phyloP scores from a whole-genome alignment of 2,888 invertebrate species.

The Habroteleia sp. region DNA sequence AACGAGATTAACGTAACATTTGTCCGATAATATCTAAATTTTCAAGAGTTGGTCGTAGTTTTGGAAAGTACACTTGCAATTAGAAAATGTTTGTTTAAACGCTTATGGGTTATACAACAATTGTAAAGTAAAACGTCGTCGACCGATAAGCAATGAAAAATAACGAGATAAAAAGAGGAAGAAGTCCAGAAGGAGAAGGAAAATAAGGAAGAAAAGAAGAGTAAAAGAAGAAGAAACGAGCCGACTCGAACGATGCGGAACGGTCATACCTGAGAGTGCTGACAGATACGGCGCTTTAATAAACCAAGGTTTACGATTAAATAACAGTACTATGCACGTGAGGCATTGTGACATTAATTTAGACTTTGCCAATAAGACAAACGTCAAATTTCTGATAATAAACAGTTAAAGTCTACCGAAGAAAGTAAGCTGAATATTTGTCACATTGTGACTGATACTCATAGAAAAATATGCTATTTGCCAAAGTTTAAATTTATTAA shows the following conservation, averaged over 20 bases:
- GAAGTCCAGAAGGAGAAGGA: not conserved
- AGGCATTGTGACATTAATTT: constrained; percentile 40
- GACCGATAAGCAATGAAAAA: constrained; percentile 26
- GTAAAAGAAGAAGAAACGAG: constrained; percentile 24
- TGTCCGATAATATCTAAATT: constrained; percentile 51
- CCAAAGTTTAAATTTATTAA: constrained; percentile 13
- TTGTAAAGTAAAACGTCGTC: not conserved
- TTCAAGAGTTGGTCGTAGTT: constrained; percentile 29
- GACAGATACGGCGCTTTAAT: constrained; percentile 59
- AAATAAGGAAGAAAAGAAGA: not conserved
- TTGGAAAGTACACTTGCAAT: constrained; percentile 31
- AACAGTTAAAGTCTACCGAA: constrained; percentile 16
- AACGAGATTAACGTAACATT: constrained; percentile 59
- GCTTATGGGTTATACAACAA: not conserved
- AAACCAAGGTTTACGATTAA: constrained; percentile 67
- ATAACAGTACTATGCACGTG: constrained; percentile 61
- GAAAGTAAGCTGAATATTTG: constrained; percentile 1
- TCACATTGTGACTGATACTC: constrained; percentile 13
- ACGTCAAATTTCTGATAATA: constrained; percentile 42
- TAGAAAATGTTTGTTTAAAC: constrained; percentile 10
- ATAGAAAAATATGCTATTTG: constrained; percentile 32
- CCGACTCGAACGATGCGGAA: constrained; percentile 66
- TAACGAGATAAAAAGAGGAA: constrained; percentile 9
- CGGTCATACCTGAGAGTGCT: constrained; percentile 68
- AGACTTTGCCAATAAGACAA: constrained; percentile 21